phyloP scores from a whole-genome alignment of 2,888 invertebrate species.

The Diarsia rubi region DNA sequence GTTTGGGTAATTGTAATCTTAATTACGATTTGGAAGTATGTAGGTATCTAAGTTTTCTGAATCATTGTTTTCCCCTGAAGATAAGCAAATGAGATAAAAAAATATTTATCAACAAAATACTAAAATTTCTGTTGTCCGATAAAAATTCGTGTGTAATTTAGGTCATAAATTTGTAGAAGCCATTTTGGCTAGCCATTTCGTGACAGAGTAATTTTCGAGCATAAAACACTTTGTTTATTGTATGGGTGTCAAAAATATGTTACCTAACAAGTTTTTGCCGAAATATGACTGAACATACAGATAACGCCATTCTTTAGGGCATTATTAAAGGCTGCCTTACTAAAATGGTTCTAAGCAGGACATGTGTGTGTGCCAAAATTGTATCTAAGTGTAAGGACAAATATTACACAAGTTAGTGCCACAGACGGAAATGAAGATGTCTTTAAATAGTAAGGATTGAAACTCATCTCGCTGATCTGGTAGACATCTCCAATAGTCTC shows the following conservation, averaged over 20 bases:
- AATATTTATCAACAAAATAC: conserved; percentile 36
- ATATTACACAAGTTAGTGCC: neutral
- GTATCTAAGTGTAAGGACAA: neutral
- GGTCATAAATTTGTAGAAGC: conserved; percentile 15
- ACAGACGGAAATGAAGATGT: neutral
- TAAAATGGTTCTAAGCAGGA: neutral
- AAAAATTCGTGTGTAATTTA: conserved; percentile 19
- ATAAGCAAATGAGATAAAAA: conserved; percentile 34
- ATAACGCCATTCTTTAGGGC: conserved; percentile 20
- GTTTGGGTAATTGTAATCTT: conserved; percentile 21
- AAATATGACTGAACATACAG: conserved; percentile 21
- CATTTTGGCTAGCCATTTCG: conserved; percentile 9
- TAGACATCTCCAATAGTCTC: neutral
- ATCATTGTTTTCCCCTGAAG: conserved; percentile 33
- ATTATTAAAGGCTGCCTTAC: conserved; percentile 3
- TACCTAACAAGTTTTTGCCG: conserved; percentile 13
- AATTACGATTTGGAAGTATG: conserved; percentile 1
- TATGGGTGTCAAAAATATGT: conserved; percentile 12
- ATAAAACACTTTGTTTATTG: conserved; percentile 11
- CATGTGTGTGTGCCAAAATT: neutral
- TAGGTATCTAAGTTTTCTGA: conserved; percentile 5
- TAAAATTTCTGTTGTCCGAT: conserved; percentile 25
- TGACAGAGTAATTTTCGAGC: conserved; percentile 38
- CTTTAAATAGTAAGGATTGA: neutral
- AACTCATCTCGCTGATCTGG: neutral